phyloP scores from a whole-genome alignment of 2,797 vertebrate species.

The Syndactyla subalaris region DNA sequence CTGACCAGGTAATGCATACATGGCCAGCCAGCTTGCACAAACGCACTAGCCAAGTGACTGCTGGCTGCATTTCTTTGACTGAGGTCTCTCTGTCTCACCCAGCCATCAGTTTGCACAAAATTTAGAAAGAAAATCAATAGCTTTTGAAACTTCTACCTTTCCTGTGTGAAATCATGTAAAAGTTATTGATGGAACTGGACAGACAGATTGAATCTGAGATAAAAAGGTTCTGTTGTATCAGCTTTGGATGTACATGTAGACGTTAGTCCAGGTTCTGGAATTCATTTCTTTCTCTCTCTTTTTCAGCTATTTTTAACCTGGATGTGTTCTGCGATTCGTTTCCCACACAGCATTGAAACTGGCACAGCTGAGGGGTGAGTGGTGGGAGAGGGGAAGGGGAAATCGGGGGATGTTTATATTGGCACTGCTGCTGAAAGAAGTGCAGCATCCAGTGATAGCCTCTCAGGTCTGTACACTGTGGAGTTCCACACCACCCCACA shows the following conservation, averaged over 20 bases:
- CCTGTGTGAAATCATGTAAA: not conserved
- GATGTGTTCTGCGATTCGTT: slow-evolving; percentile 24
- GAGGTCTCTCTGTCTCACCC: not conserved
- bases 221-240: not conserved
- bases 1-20: not conserved
- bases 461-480: not conserved
- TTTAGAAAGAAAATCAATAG: not conserved
- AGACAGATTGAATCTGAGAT: not conserved
- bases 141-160: not conserved
- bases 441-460: not conserved
- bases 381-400: slow-evolving; percentile 2
- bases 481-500: not conserved
- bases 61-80: not conserved
- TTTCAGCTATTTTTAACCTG: slow-evolving; percentile 61
- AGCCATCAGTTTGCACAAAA: not conserved
- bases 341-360: slow-evolving; percentile 1
- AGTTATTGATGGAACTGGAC: not conserved
- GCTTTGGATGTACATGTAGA: not conserved
- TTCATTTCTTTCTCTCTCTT: slow-evolving; percentile 5
- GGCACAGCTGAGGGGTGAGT: not conserved
- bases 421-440: not conserved
- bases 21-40: not conserved
- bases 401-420: not conserved
- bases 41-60: not conserved
- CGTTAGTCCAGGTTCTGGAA: slow-evolving; percentile 1